Evolutionary conservation across 1,140 invertebrate species (phyloP).

Genomic region (Epicauta chinensis): DNA sequence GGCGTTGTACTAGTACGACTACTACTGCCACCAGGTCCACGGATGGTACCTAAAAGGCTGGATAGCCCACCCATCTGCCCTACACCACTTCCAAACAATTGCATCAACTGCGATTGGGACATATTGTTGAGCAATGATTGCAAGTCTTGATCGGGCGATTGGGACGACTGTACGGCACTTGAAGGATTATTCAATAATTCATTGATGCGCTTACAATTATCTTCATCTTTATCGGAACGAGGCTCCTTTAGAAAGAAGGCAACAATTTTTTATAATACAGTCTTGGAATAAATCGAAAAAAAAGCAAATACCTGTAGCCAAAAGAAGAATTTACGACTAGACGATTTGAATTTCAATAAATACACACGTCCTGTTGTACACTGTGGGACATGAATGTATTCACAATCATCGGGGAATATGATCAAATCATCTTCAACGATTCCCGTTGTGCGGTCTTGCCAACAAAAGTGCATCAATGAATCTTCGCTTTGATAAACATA

Average conservation of each 20-base stretch:
- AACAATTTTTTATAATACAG: not conserved
- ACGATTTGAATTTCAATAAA: slow-evolving; percentile 93
- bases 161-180: slow-evolving; percentile 42
- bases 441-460: slow-evolving; percentile 40
- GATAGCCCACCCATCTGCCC: slow-evolving; percentile 76
- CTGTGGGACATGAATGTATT: slow-evolving; percentile 90
- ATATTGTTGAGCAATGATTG: slow-evolving; percentile 93
- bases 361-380: slow-evolving; percentile 96
- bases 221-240: slow-evolving; percentile 95
- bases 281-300: not conserved
- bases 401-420: slow-evolving; percentile 98
- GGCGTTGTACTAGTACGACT: slow-evolving; percentile 43
- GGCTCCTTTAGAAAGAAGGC: slow-evolving; percentile 62
- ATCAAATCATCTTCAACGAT: slow-evolving; percentile 80
- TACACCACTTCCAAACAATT: slow-evolving; percentile 81
- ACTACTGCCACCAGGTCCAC: slow-evolving; percentile 35
- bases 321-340: slow-evolving; percentile 88
- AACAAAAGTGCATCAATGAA: slow-evolving; percentile 51
- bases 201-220: slow-evolving; percentile 86
- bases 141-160: slow-evolving; percentile 65
- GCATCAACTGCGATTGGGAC: slow-evolving; percentile 96
- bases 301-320: slow-evolving; percentile 90
- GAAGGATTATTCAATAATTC: slow-evolving; percentile 95
- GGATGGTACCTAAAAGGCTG: slow-evolving; percentile 71
- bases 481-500: slow-evolving; percentile 96